Conservation (phyloP, 2,797 vertebrate species). For the Yasuhikotakia modesta region DNA sequence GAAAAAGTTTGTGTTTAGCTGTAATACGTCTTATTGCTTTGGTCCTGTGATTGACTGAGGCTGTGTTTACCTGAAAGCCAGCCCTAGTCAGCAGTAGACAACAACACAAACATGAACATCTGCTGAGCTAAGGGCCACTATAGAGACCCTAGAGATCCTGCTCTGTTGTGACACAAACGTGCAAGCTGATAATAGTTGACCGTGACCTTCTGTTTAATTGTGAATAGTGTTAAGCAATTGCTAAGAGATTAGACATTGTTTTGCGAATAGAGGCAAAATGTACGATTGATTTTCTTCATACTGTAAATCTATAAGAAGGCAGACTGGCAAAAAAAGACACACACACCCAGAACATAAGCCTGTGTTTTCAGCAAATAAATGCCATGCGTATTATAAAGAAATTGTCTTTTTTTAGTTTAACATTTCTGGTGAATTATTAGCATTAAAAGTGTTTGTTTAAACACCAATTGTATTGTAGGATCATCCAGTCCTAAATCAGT, state of each 20-base stretch:
- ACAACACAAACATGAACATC: slow-evolving; percentile 54
- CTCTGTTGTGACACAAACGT: slow-evolving; percentile 26
- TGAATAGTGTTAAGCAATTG: not conserved
- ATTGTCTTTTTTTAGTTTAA: too few species aligned
- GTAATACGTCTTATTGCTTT: not conserved
- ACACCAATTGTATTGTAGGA: too few species aligned
- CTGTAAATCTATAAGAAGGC: not conserved
- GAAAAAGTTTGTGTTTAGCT: slow-evolving; percentile 30
- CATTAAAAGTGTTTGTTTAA: too few species aligned
- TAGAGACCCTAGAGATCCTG: slow-evolving; percentile 24
- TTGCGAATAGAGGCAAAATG: too few species aligned
- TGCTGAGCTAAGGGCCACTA: slow-evolving; percentile 35
- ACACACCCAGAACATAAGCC: not conserved
- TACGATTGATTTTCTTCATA: not conserved
- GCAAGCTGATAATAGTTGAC: not conserved
- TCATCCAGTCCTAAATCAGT: not conserved
- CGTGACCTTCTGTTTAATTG: not conserved
- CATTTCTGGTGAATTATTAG: not conserved
- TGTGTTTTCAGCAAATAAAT: too few species aligned
- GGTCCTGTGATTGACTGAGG: slow-evolving; percentile 28
- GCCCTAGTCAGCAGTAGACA: slow-evolving; percentile 29
- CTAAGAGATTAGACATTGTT: not conserved
- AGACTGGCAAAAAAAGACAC: not conserved
- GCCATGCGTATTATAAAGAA: too few species aligned
- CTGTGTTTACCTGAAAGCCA: slow-evolving; percentile 49